Percentiles rank a stretch among this genome's conserved stretches.
These are phyloP conservation scores for Percopsis omiscomaycus DNA, from an alignment of 2,797 vertebrate species.

Conservation along the genomic window DNA sequence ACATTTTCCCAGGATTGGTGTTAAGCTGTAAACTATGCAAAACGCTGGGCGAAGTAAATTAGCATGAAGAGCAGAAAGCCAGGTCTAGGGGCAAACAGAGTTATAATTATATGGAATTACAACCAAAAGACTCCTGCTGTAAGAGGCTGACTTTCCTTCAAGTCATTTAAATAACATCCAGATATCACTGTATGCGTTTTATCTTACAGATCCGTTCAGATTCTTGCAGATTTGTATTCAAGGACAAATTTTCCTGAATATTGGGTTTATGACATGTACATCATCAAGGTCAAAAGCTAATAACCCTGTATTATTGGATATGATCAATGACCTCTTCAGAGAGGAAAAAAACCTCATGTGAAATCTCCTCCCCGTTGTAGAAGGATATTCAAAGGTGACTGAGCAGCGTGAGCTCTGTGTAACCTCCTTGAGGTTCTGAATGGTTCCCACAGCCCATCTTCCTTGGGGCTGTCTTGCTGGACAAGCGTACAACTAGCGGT, in stretches of 20 bases:
- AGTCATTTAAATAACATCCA: background rate
- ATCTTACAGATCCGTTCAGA: background rate
- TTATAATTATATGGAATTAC: slow-evolving; percentile 52
- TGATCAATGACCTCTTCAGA: no score
- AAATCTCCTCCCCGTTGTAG: background rate
- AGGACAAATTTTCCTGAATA: background rate
- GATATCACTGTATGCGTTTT: background rate
- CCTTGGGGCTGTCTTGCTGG: no score
- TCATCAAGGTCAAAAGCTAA: slow-evolving; percentile 1
- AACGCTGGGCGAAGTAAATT: slow-evolving; percentile 50
- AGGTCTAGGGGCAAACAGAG: slow-evolving; percentile 29
- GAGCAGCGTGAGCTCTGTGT: slow-evolving; percentile 7
- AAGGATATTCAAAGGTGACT: slow-evolving; percentile 1
- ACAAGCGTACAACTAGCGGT: no score
- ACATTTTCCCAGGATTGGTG: slow-evolving; percentile 37
- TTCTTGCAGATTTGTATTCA: no score
- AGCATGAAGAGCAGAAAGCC: slow-evolving; percentile 48
- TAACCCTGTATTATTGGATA: background rate
- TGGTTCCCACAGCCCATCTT: no score
- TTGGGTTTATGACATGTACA: background rate
- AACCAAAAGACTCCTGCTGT: slow-evolving; percentile 21
- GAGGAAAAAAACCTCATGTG: no score
- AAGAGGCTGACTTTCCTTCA: slow-evolving; percentile 16
- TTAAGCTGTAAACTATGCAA: slow-evolving; percentile 47
- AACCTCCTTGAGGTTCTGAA: no score